phyloP scores from a whole-genome alignment of 2,797 vertebrate species.

The Cirrhinus molitorella region DNA sequence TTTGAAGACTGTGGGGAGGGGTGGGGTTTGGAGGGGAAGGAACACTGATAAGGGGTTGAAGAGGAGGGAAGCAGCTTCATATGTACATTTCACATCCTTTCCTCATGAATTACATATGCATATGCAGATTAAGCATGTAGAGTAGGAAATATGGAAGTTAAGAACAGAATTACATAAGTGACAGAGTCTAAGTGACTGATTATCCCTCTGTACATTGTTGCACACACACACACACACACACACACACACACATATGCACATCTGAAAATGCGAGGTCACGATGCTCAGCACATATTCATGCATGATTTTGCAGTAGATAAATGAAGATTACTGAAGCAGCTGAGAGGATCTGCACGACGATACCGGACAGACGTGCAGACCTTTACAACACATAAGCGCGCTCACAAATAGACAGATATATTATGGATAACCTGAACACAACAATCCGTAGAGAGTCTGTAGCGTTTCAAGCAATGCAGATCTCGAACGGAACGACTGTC shows the following conservation, averaged over 20 bases:
- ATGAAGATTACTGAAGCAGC: constrained; percentile 34
- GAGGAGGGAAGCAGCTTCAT: constrained; percentile 44
- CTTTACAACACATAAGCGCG: constrained; percentile 17
- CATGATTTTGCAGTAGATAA: constrained; percentile 21
- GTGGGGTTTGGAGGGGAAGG: constrained; percentile 51
- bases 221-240: constrained; percentile 44
- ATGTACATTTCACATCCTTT: constrained; percentile 35
- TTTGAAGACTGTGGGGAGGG: constrained; percentile 62
- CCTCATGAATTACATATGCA: constrained; percentile 25
- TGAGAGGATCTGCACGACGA: constrained; percentile 41
- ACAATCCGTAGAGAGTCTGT: constrained; percentile 1
- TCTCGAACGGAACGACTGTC: constrained; percentile 66
- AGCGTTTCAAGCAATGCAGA: constrained; percentile 44
- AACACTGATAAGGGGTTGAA: constrained; percentile 53
- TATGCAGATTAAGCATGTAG: constrained; percentile 26
- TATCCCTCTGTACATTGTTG: constrained; percentile 35
- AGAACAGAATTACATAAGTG: constrained; percentile 32
- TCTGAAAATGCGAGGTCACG: constrained; percentile 61
- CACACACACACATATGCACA: constrained; percentile 14
- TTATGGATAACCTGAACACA: constrained; percentile 44
- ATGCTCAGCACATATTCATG: constrained; percentile 41
- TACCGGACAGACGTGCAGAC: constrained; percentile 48
- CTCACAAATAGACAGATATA: constrained; percentile 18
- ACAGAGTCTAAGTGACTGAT: constrained; percentile 12
- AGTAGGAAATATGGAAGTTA: constrained; percentile 33